Percentiles rank a stretch among this genome's conserved stretches.
phyloP scores from a whole-genome alignment of 2,888 invertebrate genomes.

The Erpobdella octoculata region DNA sequence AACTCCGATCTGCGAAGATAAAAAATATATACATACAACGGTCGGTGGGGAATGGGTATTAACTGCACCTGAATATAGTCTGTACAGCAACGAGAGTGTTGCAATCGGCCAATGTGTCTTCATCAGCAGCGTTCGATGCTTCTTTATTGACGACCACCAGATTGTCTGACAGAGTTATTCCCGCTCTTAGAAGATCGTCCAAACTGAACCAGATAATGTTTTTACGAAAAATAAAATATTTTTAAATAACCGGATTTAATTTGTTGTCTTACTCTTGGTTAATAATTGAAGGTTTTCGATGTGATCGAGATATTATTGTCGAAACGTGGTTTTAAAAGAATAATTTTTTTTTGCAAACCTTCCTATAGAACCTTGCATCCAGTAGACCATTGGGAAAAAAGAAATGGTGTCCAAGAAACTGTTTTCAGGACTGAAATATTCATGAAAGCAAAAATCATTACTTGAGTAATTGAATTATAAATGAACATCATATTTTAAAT shows the following conservation, averaged over 20 bases:
- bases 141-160: constrained; percentile 92
- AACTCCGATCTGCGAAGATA: background rate
- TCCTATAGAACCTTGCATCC: constrained; percentile 95
- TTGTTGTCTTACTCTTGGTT: too few relatives aligned
- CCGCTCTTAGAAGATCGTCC: constrained; percentile 85
- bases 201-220: too few relatives aligned
- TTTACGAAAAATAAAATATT: too few relatives aligned
- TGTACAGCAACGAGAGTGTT: constrained; percentile 97
- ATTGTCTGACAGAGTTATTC: constrained; percentile 89
- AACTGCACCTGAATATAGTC: constrained; percentile 84
- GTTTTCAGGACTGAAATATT: constrained; percentile 64
- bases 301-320: too few relatives aligned
- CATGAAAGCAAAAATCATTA: background rate
- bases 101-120: constrained; percentile 90
- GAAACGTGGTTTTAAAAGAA: too few relatives aligned
- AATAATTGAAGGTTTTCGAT: too few relatives aligned
- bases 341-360: constrained; percentile 58
- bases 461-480: background rate
- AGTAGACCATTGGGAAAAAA: constrained; percentile 92
- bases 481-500: background rate
- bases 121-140: constrained; percentile 86
- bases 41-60: too few relatives aligned
- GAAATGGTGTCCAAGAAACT: constrained; percentile 90
- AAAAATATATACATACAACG: background rate
- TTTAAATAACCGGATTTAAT: too few relatives aligned